These are phyloP conservation scores for Parnassius orleans DNA, from an alignment of 2,888 invertebrate genomes.

Conservation along the genomic window DNA sequence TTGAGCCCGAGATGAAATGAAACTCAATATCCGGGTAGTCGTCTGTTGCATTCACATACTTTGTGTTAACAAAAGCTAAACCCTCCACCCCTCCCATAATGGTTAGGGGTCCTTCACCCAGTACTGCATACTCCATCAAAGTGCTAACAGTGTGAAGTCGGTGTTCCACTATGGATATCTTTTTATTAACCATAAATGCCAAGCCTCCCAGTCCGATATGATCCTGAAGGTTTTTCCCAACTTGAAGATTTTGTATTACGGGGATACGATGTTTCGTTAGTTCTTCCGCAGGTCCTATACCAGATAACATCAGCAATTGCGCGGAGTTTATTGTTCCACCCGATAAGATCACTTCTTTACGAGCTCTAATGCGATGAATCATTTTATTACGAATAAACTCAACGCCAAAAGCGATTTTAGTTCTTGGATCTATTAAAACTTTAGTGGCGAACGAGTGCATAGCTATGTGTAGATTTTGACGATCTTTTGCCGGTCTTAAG, in stretches of 20 bases:
- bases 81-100: slow-evolving; percentile 95
- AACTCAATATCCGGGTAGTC: slow-evolving; percentile 95
- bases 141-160: slow-evolving; percentile 89
- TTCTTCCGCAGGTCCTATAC: slow-evolving; percentile 89
- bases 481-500: slow-evolving; percentile 87
- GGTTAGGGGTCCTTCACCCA: slow-evolving; percentile 91
- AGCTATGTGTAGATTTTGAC: slow-evolving; percentile 91
- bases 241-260: slow-evolving; percentile 88
- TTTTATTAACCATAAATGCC: slow-evolving; percentile 89
- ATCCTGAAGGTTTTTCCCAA: slow-evolving; percentile 94
- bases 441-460: slow-evolving; percentile 90
- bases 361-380: slow-evolving; percentile 86
- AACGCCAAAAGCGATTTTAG: slow-evolving; percentile 90
- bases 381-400: slow-evolving; percentile 89
- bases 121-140: slow-evolving; percentile 90
- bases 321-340: slow-evolving; percentile 97
- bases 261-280: slow-evolving; percentile 88
- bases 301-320: slow-evolving; percentile 95
- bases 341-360: slow-evolving; percentile 93
- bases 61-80: slow-evolving; percentile 93
- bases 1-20: slow-evolving; percentile 93
- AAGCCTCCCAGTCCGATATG: slow-evolving; percentile 93
- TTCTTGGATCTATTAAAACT: slow-evolving; percentile 86
- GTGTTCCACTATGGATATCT: slow-evolving; percentile 89
- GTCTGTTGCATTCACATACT: slow-evolving; percentile 87